A percentile compares a stretch with the other conserved stretches of the same genome.
These are phyloP conservation scores for Aplochiton taeniatus DNA, from an alignment of 2,797 vertebrate genomes.

Conservation along the genomic window DNA sequence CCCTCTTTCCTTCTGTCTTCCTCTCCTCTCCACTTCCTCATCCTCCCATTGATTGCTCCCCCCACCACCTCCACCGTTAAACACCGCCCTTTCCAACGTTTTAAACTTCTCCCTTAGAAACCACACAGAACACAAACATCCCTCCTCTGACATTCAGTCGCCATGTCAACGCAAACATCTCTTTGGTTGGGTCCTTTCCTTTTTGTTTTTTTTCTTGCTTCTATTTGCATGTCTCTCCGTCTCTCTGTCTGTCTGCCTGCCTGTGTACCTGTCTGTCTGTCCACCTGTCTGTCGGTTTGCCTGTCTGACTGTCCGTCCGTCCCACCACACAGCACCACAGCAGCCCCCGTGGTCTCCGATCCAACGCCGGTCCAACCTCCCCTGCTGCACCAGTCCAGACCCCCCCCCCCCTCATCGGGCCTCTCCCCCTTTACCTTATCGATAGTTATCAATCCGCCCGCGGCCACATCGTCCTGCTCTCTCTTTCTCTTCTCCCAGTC, in stretches of 20 bases:
- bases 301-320: not conserved
- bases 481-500: constrained; percentile 43
- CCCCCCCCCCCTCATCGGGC: not conserved
- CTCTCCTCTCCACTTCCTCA: constrained; percentile 16
- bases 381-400: not conserved
- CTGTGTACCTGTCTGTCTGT: not conserved
- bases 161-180: too few species aligned
- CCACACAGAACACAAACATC: not conserved
- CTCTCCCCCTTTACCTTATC: constrained; percentile 59
- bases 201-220: too few species aligned
- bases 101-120: constrained; percentile 6
- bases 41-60: constrained; percentile 31
- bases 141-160: not conserved
- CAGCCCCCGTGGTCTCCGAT: not conserved
- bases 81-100: not conserved
- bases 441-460: constrained; percentile 49
- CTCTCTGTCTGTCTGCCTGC: too few species aligned
- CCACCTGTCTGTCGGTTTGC: not conserved
- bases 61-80: too few species aligned
- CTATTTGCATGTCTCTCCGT: too few species aligned
- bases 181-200: too few species aligned
- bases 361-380: not conserved
- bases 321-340: not conserved
- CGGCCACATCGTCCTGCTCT: constrained; percentile 4
- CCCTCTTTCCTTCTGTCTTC: not conserved